Conservation (phyloP, 2,113 vertebrate genomes). For the Plecotus auritus region DNA sequence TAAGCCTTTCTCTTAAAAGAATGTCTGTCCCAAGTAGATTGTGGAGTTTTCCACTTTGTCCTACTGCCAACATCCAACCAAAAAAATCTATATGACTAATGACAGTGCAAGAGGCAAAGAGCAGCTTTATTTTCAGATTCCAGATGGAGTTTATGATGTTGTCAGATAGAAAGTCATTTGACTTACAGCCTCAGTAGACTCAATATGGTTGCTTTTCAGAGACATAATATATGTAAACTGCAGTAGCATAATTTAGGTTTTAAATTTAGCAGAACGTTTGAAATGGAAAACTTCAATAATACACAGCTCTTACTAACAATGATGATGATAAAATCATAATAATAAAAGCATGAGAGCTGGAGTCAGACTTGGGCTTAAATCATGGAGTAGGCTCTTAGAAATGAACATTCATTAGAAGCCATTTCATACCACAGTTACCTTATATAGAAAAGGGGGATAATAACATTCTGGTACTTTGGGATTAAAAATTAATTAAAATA, state of each 20-base stretch:
- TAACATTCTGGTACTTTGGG: neutral
- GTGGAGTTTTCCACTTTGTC: neutral
- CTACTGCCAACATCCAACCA: neutral
- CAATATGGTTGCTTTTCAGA: neutral
- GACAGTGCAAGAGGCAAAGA: neutral
- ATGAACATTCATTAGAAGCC: neutral
- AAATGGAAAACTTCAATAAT: neutral
- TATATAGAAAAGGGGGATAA: neutral
- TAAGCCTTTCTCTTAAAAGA: neutral
- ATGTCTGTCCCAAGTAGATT: neutral
- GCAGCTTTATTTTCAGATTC: neutral
- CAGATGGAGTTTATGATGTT: slow-evolving; percentile 3
- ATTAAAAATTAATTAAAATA: neutral
- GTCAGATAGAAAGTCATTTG: slow-evolving; percentile 22
- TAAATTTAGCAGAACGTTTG: neutral
- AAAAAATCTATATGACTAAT: slow-evolving; percentile 4
- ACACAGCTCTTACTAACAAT: neutral
- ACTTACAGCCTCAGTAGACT: neutral
- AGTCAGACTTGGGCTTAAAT: neutral
- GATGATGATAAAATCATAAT: neutral
- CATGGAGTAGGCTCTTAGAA: neutral
- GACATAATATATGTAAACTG: neutral
- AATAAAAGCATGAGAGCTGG: neutral
- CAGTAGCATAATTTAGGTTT: neutral
- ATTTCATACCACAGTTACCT: neutral